Evolutionary conservation across 2,888 invertebrate genomes (phyloP).

Genomic region (Calameuta pallipes): DNA sequence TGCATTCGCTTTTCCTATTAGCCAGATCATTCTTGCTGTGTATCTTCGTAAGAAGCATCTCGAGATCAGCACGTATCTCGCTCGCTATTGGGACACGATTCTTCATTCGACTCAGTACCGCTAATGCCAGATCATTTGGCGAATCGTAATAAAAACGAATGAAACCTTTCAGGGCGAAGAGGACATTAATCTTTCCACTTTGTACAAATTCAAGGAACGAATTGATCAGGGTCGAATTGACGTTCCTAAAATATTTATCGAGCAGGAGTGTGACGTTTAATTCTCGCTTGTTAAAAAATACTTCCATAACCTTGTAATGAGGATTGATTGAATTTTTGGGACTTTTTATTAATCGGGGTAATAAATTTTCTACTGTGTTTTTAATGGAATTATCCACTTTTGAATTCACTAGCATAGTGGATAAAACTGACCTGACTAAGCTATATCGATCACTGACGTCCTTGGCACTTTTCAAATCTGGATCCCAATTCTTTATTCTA

Average conservation of each 20-base stretch:
- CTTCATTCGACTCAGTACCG: conserved; percentile 28
- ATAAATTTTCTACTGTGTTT: conserved; percentile 17
- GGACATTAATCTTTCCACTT: conserved; percentile 24
- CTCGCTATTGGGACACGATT: conserved; percentile 28
- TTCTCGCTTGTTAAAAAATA: conserved; percentile 24
- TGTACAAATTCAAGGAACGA: conserved; percentile 22
- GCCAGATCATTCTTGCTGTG: not conserved
- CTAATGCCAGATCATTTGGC: conserved; percentile 27
- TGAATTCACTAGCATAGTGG: conserved; percentile 14
- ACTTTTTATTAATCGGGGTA: conserved; percentile 12
- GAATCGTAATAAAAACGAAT: conserved; percentile 33
- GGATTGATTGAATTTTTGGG: conserved; percentile 1
- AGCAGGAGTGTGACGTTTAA: conserved; percentile 30
- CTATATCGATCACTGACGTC: conserved; percentile 23
- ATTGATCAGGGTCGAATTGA: conserved; percentile 19
- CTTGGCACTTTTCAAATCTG: conserved; percentile 9
- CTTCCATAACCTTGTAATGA: conserved; percentile 19
- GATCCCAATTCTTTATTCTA: conserved; percentile 30
- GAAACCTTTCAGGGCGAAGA: conserved; percentile 34
- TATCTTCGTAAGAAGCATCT: not conserved
- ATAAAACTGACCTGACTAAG: conserved; percentile 24
- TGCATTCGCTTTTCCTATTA: not conserved
- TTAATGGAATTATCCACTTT: conserved; percentile 23
- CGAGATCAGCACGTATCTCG: not conserved
- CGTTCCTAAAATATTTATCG: conserved; percentile 12